A percentile compares a stretch with the other conserved stretches of the same genome.
phyloP scores from a whole-genome alignment of 2,888 invertebrate species.

The Amphiduros pacificus region DNA sequence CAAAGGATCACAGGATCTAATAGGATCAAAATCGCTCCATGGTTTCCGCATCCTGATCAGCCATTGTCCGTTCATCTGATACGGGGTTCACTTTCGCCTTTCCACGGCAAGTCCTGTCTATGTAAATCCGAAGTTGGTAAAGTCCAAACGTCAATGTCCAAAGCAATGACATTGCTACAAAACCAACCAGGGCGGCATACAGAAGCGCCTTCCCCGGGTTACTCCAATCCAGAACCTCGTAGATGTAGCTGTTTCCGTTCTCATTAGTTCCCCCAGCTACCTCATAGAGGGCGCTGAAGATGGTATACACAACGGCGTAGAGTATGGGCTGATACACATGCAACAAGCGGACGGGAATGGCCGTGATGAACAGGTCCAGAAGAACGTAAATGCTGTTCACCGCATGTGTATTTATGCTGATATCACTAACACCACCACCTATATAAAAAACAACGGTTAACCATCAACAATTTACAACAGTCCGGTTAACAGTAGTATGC shows the following conservation, averaged over 20 bases:
- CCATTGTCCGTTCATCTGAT: no score
- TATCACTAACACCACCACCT: no score
- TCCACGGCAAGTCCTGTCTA: no score
- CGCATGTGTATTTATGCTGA: conserved; percentile 5
- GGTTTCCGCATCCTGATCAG: no score
- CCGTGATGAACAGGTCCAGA: conserved; percentile 12
- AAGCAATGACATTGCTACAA: conserved; percentile 20
- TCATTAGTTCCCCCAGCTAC: conserved; percentile 31
- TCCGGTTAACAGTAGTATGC: no score
- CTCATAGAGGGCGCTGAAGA: conserved; percentile 38
- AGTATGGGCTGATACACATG: conserved; percentile 33
- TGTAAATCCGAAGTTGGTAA: neutral
- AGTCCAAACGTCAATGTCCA: neutral
- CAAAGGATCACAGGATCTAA: no score
- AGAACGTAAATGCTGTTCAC: conserved; percentile 5
- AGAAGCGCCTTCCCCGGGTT: conserved; percentile 12
- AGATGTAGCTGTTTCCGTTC: conserved; percentile 27
- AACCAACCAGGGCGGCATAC: conserved; percentile 4
- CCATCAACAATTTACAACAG: no score
- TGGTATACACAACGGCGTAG: conserved; percentile 35
- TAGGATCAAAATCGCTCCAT: no score
- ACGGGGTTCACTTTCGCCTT: no score
- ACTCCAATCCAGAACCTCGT: conserved; percentile 31
- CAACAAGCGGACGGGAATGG: conserved; percentile 2
- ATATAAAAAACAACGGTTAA: no score